phyloP scores from a whole-genome alignment of 2,888 invertebrate species.

The Crematogaster levior region DNA sequence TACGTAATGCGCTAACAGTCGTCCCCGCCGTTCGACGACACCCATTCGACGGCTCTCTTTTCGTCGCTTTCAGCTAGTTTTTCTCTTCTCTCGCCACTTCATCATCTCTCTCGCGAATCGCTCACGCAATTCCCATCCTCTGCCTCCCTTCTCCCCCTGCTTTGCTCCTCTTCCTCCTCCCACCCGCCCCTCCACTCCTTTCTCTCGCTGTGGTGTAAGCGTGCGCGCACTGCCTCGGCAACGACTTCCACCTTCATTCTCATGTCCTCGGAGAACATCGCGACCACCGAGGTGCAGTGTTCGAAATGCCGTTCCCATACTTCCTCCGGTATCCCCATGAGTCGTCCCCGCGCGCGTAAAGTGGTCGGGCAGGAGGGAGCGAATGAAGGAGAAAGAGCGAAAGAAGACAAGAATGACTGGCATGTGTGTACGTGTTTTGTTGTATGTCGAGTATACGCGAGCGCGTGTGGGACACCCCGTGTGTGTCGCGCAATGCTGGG shows the following conservation, averaged over 20 bases:
- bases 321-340: not conserved
- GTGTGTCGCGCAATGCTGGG: slow-evolving; percentile 33
- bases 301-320: slow-evolving; percentile 38
- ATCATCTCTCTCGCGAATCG: not conserved
- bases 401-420: slow-evolving; percentile 31
- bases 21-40: slow-evolving; percentile 62
- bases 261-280: slow-evolving; percentile 11
- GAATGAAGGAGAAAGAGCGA: slow-evolving; percentile 11
- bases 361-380: not conserved
- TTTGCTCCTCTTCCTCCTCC: not conserved
- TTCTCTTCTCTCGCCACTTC: slow-evolving; percentile 14
- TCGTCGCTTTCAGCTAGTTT: not conserved
- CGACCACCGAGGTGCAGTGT: slow-evolving; percentile 13
- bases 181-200: not conserved
- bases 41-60: not conserved
- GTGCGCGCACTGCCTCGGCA: not conserved
- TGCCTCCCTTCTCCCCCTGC: not conserved
- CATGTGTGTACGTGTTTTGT: slow-evolving; percentile 4
- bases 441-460: not conserved
- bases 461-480: not conserved
- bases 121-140: slow-evolving; percentile 14
- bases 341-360: not conserved
- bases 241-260: slow-evolving; percentile 32
- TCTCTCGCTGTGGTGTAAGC: not conserved
- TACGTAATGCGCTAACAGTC: slow-evolving; percentile 78